A percentile compares a stretch with the other conserved stretches of the same genome.
Conservation (phyloP, 2,888 invertebrate genomes). For the Crocallis elinguaria region DNA sequence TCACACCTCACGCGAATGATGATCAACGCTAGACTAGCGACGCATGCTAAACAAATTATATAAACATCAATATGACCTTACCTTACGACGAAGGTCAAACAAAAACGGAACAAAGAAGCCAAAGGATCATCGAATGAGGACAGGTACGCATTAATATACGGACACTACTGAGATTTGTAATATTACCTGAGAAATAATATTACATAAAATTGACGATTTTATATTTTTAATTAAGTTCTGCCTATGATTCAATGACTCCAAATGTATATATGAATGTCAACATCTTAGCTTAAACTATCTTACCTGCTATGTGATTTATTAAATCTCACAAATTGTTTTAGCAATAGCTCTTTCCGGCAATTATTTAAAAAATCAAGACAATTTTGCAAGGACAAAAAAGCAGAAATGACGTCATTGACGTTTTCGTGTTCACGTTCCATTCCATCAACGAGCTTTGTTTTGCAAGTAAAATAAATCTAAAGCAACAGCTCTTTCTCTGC, state of each 20-base stretch:
- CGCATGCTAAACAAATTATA: constrained; percentile 54
- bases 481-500: too few species aligned
- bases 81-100: constrained; percentile 65
- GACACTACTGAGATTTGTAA: constrained; percentile 21
- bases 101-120: constrained; percentile 39
- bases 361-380: constrained; percentile 47
- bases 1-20: constrained; percentile 50
- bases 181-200: neutral
- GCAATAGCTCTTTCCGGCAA: constrained; percentile 34
- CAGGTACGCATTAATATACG: constrained; percentile 40
- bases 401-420: constrained; percentile 47
- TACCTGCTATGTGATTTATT: constrained; percentile 20
- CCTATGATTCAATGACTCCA: too few species aligned
- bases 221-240: neutral
- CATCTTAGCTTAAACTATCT: constrained; percentile 1
- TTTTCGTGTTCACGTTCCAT: constrained; percentile 34
- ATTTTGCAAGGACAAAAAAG: constrained; percentile 49
- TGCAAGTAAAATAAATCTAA: too few species aligned
- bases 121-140: constrained; percentile 31
- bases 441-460: too few species aligned
- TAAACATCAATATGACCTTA: constrained; percentile 75
- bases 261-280: neutral
- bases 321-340: constrained; percentile 12
- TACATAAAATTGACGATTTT: constrained; percentile 22
- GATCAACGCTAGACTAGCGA: constrained; percentile 42